phyloP scores from a whole-genome alignment of 1,140 invertebrate species.

The Drosophila melanica region DNA sequence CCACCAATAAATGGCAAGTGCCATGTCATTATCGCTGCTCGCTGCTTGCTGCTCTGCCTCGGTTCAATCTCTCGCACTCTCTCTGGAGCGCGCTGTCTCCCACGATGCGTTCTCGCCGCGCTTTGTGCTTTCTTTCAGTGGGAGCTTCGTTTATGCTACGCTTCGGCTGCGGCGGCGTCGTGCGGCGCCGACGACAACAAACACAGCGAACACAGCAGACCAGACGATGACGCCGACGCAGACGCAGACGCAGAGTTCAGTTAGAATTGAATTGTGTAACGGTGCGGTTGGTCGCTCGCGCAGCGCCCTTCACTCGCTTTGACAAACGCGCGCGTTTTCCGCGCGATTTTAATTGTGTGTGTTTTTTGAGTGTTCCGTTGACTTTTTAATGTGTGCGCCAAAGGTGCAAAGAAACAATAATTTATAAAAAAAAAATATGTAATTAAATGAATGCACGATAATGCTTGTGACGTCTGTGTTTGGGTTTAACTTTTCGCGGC shows the following conservation, averaged over 20 bases:
- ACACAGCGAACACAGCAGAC: constrained; percentile 14
- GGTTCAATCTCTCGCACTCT: constrained; percentile 2
- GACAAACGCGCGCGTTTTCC: constrained; percentile 52
- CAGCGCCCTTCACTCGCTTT: constrained; percentile 36
- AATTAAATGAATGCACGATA: constrained; percentile 3
- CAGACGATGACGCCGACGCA: constrained; percentile 49
- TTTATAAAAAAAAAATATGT: constrained; percentile 20
- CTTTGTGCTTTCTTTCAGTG: constrained; percentile 62
- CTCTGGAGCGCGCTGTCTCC: constrained; percentile 17
- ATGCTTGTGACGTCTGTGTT: constrained; percentile 41
- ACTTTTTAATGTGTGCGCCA: constrained; percentile 22
- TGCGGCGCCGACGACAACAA: constrained; percentile 23
- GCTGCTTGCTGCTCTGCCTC: constrained; percentile 9
- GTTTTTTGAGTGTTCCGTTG: constrained; percentile 1
- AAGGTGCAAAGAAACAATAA: constrained; percentile 41
- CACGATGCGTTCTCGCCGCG: constrained; percentile 33
- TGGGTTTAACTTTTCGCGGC: constrained; percentile 11
- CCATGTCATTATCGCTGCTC: constrained; percentile 62
- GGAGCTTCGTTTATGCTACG: constrained; percentile 68
- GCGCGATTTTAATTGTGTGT: constrained; percentile 26
- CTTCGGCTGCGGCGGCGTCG: constrained; percentile 61
- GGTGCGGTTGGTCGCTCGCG: constrained; percentile 61
- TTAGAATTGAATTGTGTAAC: constrained; percentile 73
- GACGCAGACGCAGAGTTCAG: constrained; percentile 68
- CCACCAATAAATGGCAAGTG: constrained; percentile 37